phyloP scores from a whole-genome alignment of 2,113 vertebrate genomes.

The Heloderma charlesbogerti region DNA sequence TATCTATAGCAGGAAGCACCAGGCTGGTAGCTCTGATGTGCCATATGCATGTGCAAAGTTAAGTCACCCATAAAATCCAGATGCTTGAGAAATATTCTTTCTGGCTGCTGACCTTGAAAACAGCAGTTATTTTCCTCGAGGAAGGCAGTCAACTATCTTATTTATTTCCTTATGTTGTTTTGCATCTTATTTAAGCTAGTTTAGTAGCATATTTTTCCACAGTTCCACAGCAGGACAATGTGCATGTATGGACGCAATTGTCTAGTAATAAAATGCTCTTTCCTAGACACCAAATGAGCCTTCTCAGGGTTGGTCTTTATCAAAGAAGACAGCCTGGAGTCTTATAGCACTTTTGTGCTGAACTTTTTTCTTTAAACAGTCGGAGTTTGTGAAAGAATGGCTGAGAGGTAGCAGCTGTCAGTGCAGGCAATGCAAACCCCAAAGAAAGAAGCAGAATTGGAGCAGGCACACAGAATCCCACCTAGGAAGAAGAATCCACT shows the following conservation, averaged over 20 bases:
- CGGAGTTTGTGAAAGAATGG: neutral
- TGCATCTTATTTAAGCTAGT: neutral
- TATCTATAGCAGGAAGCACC: neutral
- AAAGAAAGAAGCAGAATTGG: neutral
- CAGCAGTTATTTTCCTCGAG: accelerated
- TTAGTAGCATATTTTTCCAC: neutral
- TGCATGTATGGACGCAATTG: neutral
- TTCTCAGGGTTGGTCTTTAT: neutral
- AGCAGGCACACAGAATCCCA: neutral
- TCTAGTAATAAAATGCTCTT: slow-evolving; percentile 1
- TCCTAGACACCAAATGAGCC: neutral
- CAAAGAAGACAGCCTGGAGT: neutral
- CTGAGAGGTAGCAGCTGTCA: neutral
- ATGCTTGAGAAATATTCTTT: neutral
- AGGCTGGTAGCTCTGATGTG: neutral
- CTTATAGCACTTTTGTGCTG: neutral
- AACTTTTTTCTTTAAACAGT: neutral
- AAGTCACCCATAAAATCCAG: neutral
- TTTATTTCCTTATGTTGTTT: neutral
- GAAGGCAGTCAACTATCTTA: neutral
- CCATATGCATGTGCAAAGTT: no score
- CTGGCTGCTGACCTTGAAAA: neutral
- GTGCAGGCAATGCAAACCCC: neutral
- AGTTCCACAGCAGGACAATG: neutral
- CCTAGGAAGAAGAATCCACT: neutral